Base-by-base conservation (phyloP, 1,140 invertebrate species). In the Magallana ariakensis region DNA sequence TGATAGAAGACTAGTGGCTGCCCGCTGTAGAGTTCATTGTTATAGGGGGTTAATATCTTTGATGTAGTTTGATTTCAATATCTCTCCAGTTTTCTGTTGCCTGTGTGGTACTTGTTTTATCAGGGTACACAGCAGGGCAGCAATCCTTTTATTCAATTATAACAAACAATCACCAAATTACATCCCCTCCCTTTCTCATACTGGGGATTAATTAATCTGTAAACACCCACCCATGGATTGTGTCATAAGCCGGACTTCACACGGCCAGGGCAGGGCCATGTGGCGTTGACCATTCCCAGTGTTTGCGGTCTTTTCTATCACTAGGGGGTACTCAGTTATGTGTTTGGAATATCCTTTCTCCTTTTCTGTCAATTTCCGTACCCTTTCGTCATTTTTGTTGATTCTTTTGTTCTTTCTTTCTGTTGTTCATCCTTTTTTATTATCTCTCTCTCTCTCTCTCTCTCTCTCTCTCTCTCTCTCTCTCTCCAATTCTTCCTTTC, bases 71-170 rank as follows among this genome's bases (percentile, higher is more conserved):
- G 19, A 75, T 33, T 75, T 75, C 22, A 26, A 75, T 33, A 75
- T 75, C 66, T 75, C 10, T 10, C 33, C 66, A 11, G 19, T 26
- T 26, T 75, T 75, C 15, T 75, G 22, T 13, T 26, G 66, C 33
- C 19, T 75, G 66, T 75, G 66, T 26, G 66, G 33, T 75, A 75
- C 33, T 75, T 26, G 9, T 33, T 26, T 75, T 75, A 75, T 75
- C 66, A 75, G 0, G 66, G 22, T 33, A 75, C 22, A 19, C 66
- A 75, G 66, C 66, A 26, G 66, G 10, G 66, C 13, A 3, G 8
- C 11, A 75, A 75, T 75, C 66, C 26, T 75, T 75, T 13, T 13
- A 75, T 13, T 75, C 66, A 75, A 75, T 75, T 75, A 75, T 26
- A 46, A 26, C 22, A 26, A 75, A 75, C 66, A 75, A 75, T 75